Conservation (phyloP, 2,797 vertebrate species). For the Choloepus didactylus region DNA sequence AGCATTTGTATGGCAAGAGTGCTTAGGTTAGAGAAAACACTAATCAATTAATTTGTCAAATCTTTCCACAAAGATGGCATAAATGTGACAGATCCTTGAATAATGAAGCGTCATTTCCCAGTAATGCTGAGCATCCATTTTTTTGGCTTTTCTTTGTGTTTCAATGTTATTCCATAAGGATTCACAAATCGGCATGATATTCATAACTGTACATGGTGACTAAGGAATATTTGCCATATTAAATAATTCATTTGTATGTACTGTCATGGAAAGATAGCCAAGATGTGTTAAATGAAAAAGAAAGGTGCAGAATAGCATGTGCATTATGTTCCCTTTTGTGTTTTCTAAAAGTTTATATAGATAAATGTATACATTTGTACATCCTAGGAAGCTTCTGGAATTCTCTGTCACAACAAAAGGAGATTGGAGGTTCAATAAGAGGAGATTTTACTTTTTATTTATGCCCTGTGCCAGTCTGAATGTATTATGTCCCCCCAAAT, state of each 20-base stretch:
- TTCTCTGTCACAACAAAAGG: background rate
- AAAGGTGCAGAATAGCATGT: background rate
- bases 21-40: constrained; percentile 22
- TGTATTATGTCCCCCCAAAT: background rate
- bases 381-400: background rate
- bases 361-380: background rate
- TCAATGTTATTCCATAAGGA: constrained; percentile 28
- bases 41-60: constrained; percentile 58
- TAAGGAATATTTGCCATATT: background rate
- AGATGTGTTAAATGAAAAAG: background rate
- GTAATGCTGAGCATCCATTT: background rate
- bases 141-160: background rate
- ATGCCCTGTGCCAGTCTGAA: too few species aligned
- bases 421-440: background rate
- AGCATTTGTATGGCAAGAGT: background rate
- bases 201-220: background rate
- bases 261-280: background rate
- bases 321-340: background rate
- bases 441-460: background rate
- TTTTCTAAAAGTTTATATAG: background rate
- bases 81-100: constrained; percentile 52
- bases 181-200: background rate
- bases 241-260: background rate
- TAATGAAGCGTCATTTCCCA: constrained; percentile 48
- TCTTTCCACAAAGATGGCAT: constrained; percentile 43